phyloP scores from a whole-genome alignment of 2,113 vertebrate species.

The Prochilodus magdalenae region DNA sequence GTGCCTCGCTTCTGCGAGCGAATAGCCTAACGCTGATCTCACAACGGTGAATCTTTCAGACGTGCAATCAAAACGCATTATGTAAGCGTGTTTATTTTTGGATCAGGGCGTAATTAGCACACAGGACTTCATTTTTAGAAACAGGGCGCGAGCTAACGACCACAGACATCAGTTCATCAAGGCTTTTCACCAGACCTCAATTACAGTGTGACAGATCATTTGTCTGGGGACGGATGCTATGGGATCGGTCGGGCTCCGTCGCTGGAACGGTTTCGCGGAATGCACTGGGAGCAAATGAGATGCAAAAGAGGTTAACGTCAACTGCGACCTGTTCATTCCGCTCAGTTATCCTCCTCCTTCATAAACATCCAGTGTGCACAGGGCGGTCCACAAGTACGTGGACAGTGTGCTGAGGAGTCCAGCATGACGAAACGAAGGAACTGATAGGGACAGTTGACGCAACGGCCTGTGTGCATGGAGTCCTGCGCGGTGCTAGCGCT shows the following conservation, averaged over 20 bases:
- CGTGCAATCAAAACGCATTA: constrained; percentile 18
- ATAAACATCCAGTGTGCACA: constrained; percentile 41
- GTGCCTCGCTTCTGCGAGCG: not conserved
- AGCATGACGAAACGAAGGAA: no score
- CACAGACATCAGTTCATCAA: constrained; percentile 17
- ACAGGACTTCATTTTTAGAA: constrained; percentile 18
- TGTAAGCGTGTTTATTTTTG: constrained; percentile 19
- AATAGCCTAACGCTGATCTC: not conserved
- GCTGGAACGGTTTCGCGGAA: not conserved
- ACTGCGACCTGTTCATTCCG: constrained; percentile 19
- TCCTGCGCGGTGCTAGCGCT: no score
- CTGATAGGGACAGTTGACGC: no score
- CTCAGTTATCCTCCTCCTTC: not conserved
- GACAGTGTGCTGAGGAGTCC: not conserved
- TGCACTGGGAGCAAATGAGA: constrained; percentile 21
- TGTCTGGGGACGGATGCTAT: not conserved
- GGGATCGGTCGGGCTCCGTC: not conserved
- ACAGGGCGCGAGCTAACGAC: constrained; percentile 16
- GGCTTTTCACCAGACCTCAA: constrained; percentile 30
- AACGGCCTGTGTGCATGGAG: no score
- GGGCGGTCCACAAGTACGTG: not conserved
- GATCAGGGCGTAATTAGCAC: constrained; percentile 30
- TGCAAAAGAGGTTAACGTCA: constrained; percentile 14
- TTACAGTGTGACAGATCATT: not conserved
- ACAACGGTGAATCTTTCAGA: not conserved